Evolutionary conservation across 2,888 invertebrate genomes (phyloP).

Genomic region (Clanis bilineata): DNA sequence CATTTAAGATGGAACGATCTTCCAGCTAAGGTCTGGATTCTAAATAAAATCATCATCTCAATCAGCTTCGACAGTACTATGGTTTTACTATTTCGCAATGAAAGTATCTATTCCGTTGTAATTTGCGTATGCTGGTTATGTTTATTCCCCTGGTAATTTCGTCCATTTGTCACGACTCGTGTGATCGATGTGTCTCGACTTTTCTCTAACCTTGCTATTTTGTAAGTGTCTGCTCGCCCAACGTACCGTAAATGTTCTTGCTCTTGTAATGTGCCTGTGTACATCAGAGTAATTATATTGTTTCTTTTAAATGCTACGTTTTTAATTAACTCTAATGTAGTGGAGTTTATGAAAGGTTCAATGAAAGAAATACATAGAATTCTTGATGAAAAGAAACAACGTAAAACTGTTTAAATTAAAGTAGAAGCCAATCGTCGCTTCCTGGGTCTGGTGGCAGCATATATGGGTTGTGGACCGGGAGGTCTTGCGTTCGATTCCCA

Average conservation of each 20-base stretch:
- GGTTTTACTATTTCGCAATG: neutral
- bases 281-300: neutral
- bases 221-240: neutral
- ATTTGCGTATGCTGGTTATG: neutral
- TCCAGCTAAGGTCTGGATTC: too few species aligned
- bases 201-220: constrained; percentile 16
- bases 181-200: constrained; percentile 5
- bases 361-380: neutral
- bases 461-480: too few species aligned
- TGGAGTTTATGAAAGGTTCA: neutral
- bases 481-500: too few species aligned
- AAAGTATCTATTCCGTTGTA: neutral
- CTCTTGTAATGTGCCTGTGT: neutral
- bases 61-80: too few species aligned
- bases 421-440: too few species aligned
- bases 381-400: too few species aligned
- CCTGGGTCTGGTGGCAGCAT: too few species aligned
- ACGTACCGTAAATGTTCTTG: neutral
- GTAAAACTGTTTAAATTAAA: too few species aligned
- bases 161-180: neutral
- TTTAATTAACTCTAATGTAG: neutral
- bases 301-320: too few species aligned
- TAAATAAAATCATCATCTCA: too few species aligned
- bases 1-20: too few species aligned
- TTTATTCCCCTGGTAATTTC: neutral